Percentiles rank a stretch among this genome's conserved stretches.
Conservation (phyloP, 2,797 vertebrate genomes). For the Pipistrellus nathusii region DNA sequence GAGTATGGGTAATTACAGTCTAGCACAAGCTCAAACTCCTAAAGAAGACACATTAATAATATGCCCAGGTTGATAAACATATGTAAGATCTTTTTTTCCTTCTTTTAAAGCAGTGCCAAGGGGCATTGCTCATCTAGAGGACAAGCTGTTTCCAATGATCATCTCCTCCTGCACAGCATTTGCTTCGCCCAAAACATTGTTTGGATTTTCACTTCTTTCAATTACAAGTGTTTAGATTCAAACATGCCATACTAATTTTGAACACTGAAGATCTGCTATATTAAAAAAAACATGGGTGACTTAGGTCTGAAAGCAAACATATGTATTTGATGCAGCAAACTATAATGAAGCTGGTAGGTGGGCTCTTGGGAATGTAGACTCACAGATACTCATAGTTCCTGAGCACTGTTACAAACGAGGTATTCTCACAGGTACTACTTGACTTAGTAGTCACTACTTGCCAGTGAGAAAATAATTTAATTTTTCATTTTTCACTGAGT, state of each 20-base stretch:
- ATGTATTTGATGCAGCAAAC: constrained; percentile 58
- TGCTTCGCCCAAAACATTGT: constrained; percentile 58
- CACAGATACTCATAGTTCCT: not conserved
- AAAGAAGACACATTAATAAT: constrained; percentile 70
- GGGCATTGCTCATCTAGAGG: constrained; percentile 65
- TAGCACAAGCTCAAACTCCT: constrained; percentile 55
- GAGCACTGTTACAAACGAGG: not conserved
- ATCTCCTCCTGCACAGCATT: constrained; percentile 47
- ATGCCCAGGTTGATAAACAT: constrained; percentile 56
- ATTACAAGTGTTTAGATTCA: constrained; percentile 74
- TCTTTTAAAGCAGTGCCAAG: constrained; percentile 49
- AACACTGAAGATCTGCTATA: constrained; percentile 56
- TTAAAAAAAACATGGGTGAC: constrained; percentile 63
- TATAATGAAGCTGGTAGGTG: constrained; percentile 59
- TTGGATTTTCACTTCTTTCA: constrained; percentile 65
- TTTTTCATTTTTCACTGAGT: constrained; percentile 10
- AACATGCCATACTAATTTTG: constrained; percentile 60
- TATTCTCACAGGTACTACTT: not conserved
- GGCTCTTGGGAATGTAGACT: constrained; percentile 27
- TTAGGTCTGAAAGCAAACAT: constrained; percentile 70
- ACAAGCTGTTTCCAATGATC: constrained; percentile 71
- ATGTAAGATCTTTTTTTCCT: constrained; percentile 42
- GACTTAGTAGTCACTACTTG: not conserved
- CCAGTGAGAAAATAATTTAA: not conserved
- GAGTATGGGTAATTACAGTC: constrained; percentile 60